Evolutionary conservation across 1,140 invertebrate species (phyloP).

Genomic region (Phocides pigmalion): DNA sequence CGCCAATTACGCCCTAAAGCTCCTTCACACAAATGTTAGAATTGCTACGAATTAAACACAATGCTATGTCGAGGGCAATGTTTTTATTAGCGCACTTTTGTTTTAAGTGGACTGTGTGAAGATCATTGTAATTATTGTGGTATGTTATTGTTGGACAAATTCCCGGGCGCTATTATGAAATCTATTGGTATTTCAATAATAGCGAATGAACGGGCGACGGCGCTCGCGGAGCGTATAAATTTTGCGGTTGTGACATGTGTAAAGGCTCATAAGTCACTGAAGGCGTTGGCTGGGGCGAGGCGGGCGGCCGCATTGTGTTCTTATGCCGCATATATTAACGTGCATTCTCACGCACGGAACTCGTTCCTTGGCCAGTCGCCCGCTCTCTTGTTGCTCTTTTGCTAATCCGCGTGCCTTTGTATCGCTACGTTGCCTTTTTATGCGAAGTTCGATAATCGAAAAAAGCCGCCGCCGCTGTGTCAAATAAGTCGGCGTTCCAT

Average conservation of each 20-base stretch:
- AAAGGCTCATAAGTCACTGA: conserved; percentile 50
- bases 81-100: conserved; percentile 26
- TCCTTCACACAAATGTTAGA: neutral
- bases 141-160: conserved; percentile 8
- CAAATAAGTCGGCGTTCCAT: conserved; percentile 50
- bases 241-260: conserved; percentile 51
- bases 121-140: conserved; percentile 5
- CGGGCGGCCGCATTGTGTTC: conserved; percentile 50
- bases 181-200: conserved; percentile 38
- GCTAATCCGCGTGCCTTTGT: conserved; percentile 63
- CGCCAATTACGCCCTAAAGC: conserved; percentile 1
- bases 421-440: conserved; percentile 58
- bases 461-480: conserved; percentile 57
- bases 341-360: conserved; percentile 68
- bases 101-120: conserved; percentile 16
- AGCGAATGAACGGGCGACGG: conserved; percentile 11
- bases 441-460: conserved; percentile 60
- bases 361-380: conserved; percentile 51
- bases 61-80: neutral
- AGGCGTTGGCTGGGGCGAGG: conserved; percentile 49
- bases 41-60: no score
- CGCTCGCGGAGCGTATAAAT: conserved; percentile 36
- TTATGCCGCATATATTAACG: conserved; percentile 63
- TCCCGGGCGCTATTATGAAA: conserved; percentile 15
- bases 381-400: conserved; percentile 65